These are phyloP conservation scores for Drosophila nr. medialis DNA, from an alignment of 2,888 invertebrate species.

Conservation along the genomic window DNA sequence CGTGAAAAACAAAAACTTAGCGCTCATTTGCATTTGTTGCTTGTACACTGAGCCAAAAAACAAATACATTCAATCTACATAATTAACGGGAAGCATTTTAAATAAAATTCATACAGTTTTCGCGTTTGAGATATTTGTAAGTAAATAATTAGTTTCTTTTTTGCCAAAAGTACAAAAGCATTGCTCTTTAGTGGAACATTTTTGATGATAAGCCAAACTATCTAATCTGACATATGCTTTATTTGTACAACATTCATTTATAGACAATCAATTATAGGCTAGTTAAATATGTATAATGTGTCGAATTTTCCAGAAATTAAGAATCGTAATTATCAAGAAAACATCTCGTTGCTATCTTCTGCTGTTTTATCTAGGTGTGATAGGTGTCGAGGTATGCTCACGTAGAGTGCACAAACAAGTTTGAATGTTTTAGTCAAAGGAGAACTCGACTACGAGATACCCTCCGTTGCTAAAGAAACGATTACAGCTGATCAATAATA, in stretches of 20 bases:
- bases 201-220: conserved; percentile 19
- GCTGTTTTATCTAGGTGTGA: neutral
- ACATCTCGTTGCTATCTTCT: neutral
- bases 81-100: neutral
- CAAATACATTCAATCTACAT: neutral
- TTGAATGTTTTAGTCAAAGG: neutral
- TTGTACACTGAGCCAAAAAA: conserved; percentile 20
- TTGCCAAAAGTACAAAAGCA: neutral
- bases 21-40: conserved; percentile 34
- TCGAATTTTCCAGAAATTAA: neutral
- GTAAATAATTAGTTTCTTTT: neutral
- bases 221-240: conserved; percentile 28
- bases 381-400: neutral
- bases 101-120: neutral
- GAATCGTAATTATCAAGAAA: neutral
- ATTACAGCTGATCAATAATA: neutral
- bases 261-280: neutral
- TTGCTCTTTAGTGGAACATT: neutral
- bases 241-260: neutral
- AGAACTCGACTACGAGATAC: neutral
- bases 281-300: no score
- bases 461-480: neutral
- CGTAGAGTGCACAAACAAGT: neutral
- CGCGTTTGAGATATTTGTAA: neutral
- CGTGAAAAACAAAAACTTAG: conserved; percentile 45